Conservation (phyloP, 37 sponge, comb jelly and placozoan species). For the Diacarnus erythraeanus region DNA sequence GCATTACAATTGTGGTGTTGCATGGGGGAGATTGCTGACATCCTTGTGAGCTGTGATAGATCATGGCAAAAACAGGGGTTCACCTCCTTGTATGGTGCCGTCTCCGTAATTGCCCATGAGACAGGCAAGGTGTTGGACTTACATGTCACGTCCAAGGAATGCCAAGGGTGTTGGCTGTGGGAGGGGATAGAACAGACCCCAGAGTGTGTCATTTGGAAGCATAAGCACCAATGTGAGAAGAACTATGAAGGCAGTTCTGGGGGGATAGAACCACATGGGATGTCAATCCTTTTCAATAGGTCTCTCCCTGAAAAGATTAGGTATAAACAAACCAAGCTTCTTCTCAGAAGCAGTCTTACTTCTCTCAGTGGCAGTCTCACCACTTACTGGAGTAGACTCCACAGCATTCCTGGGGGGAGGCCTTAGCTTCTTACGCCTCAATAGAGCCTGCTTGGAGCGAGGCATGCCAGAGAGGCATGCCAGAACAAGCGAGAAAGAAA, state of each 20-base stretch:
- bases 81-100: conserved; percentile 12
- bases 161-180: conserved; percentile 6
- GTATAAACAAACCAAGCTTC: conserved; percentile 19
- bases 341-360: conserved; percentile 3
- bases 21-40: too few relatives aligned
- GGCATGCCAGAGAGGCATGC: too few relatives aligned
- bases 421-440: background rate
- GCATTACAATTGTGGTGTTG: too few relatives aligned
- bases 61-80: too few relatives aligned
- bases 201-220: too few relatives aligned
- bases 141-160: conserved; percentile 16
- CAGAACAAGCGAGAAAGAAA: too few relatives aligned
- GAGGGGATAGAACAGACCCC: background rate
- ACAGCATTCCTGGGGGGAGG: background rate
- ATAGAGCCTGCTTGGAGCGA: background rate
- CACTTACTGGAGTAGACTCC: background rate
- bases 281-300: background rate
- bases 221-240: too few relatives aligned
- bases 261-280: conserved; percentile 23
- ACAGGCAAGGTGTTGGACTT: conserved; percentile 30
- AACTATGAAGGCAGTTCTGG: too few relatives aligned
- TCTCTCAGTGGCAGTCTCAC: conserved; percentile 26
- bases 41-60: too few relatives aligned
- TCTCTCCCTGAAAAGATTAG: conserved; percentile 3
- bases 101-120: conserved; percentile 2